These are phyloP conservation scores for Folsomia candida DNA, from an alignment of 2,888 invertebrate genomes.

Conservation along the genomic window DNA sequence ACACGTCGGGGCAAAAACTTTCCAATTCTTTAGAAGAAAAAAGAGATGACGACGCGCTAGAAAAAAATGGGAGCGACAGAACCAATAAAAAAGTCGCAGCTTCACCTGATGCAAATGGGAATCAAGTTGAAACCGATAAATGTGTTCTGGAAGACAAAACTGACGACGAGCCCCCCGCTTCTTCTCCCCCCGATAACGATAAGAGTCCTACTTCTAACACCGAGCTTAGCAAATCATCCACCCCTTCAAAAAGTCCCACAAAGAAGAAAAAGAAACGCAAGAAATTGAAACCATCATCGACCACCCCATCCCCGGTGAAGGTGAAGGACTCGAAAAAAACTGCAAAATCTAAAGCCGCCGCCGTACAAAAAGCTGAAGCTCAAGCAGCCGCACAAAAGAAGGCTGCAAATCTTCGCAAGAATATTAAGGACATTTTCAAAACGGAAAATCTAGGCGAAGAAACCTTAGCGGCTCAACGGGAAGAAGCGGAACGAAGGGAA, in stretches of 20 bases:
- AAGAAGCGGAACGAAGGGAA: constrained; percentile 73
- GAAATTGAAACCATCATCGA: constrained; percentile 32
- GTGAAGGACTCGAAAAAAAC: not conserved
- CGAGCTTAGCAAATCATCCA: not conserved
- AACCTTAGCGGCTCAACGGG: constrained; percentile 85
- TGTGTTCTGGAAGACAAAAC: too few relatives aligned
- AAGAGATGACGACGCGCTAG: not conserved
- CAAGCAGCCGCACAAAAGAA: constrained; percentile 5
- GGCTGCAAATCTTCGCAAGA: constrained; percentile 62
- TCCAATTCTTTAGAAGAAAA: not conserved
- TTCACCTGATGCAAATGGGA: too few relatives aligned
- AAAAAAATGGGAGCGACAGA: not conserved
- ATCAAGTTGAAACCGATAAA: too few relatives aligned
- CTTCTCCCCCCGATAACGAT: constrained; percentile 19
- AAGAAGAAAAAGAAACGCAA: constrained; percentile 43
- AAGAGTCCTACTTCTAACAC: not conserved
- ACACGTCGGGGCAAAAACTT: not conserved
- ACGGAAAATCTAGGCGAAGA: constrained; percentile 89
- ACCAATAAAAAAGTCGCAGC: too few relatives aligned
- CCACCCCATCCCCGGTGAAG: not conserved
- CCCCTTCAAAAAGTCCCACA: constrained; percentile 4
- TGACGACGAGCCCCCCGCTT: not conserved
- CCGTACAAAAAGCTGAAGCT: not conserved
- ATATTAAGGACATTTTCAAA: constrained; percentile 89
- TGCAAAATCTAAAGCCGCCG: not conserved